These are phyloP conservation scores for Proteles cristata DNA, from an alignment of 2,113 vertebrate genomes.

Conservation along the genomic window DNA sequence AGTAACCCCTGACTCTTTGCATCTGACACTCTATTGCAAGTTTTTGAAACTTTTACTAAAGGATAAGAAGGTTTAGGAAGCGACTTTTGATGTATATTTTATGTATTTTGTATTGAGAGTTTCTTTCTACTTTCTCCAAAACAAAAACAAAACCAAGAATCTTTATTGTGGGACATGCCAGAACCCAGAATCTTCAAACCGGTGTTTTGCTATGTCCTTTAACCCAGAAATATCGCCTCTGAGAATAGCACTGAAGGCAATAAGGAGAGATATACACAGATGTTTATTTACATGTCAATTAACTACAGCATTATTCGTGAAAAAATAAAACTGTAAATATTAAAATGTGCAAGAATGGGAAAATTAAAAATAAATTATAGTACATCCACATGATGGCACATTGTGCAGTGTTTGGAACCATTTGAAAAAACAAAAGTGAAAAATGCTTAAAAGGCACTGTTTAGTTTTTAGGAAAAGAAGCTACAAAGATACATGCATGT, in stretches of 20 bases:
- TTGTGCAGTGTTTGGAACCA: background rate
- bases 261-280: background rate
- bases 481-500: background rate
- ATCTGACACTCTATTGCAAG: background rate
- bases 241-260: background rate
- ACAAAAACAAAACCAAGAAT: conserved; percentile 54
- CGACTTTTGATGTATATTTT: conserved; percentile 74
- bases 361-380: background rate
- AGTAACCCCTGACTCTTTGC: background rate
- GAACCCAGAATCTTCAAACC: background rate
- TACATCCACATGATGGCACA: background rate
- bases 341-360: background rate
- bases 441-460: background rate
- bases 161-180: background rate
- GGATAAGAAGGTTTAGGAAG: conserved; percentile 37
- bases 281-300: background rate
- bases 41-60: conserved; percentile 48
- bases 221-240: background rate
- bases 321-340: background rate
- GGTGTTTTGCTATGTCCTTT: background rate
- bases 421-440: background rate
- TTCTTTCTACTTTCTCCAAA: conserved; percentile 43
- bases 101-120: conserved; percentile 46
- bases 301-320: background rate
- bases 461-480: background rate